A percentile compares a stretch with the other conserved stretches of the same genome.
Conservation (phyloP, 2,888 invertebrate genomes). For the Trileptium ribeirensis region DNA sequence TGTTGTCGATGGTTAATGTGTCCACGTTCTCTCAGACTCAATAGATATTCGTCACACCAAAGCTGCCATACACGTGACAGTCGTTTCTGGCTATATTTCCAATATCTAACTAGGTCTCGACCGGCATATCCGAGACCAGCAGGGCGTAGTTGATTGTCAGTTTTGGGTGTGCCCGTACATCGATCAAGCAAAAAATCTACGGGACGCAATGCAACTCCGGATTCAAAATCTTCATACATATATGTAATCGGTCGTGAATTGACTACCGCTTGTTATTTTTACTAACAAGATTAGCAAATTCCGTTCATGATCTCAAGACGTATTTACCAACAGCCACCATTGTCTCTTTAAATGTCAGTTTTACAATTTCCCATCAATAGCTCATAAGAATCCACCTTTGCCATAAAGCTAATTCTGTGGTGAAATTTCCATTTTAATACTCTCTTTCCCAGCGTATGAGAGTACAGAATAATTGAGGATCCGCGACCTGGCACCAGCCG, state of each 20-base stretch:
- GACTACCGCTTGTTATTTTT: not conserved
- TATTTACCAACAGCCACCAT: slow-evolving; percentile 42
- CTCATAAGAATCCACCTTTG: no score
- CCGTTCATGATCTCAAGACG: not conserved
- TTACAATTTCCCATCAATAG: no score
- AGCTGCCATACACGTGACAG: not conserved
- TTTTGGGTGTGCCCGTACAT: not conserved
- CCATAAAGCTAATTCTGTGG: slow-evolving; percentile 52
- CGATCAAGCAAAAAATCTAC: not conserved
- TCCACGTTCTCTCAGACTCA: not conserved
- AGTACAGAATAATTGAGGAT: not conserved
- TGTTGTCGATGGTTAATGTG: not conserved
- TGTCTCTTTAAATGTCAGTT: no score
- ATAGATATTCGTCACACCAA: not conserved
- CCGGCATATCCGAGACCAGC: no score
- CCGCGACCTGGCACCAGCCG: slow-evolving; percentile 19
- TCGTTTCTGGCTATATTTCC: not conserved
- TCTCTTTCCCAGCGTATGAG: slow-evolving; percentile 34
- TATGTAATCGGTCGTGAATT: not conserved
- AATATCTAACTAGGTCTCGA: no score
- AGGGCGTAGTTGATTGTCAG: not conserved
- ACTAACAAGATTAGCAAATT: not conserved
- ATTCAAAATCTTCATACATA: not conserved
- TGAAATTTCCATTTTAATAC: slow-evolving; percentile 55
- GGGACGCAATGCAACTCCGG: not conserved